Conservation (phyloP, 2,797 vertebrate species). For the Galago senegalensis region DNA sequence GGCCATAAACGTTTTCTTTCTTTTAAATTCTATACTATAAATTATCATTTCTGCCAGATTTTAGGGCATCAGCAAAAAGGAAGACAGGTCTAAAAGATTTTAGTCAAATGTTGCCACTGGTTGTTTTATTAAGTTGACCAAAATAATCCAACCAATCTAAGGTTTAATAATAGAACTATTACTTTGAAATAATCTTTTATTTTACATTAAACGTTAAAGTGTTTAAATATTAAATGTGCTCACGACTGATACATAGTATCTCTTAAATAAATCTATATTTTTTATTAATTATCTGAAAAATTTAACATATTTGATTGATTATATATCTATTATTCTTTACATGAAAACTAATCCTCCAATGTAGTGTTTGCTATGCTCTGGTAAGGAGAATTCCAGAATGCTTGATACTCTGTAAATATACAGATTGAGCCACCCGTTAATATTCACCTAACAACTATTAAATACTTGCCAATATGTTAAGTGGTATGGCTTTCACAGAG, state of each 20-base stretch:
- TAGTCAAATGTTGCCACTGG: slow-evolving; percentile 20
- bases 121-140: neutral
- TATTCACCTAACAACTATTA: slow-evolving; percentile 43
- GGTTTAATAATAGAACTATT: neutral
- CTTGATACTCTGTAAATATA: neutral
- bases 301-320: slow-evolving; percentile 1
- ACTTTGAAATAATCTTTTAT: neutral
- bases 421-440: neutral
- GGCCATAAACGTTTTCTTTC: slow-evolving; percentile 1
- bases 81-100: slow-evolving; percentile 23
- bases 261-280: slow-evolving; percentile 31
- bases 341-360: neutral
- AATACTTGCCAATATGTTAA: neutral
- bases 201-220: slow-evolving; percentile 50
- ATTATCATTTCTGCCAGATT: slow-evolving; percentile 39
- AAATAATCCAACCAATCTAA: neutral
- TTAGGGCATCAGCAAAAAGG: slow-evolving; percentile 49
- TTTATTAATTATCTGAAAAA: slow-evolving; percentile 19
- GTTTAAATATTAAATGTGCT: slow-evolving; percentile 4
- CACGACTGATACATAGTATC: neutral
- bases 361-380: neutral
- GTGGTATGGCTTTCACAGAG: slow-evolving; percentile 16
- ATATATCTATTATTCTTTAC: neutral
- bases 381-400: neutral
- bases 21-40: slow-evolving; percentile 57